phyloP scores from a whole-genome alignment of 1,140 invertebrate genomes.

The Phymastichus coffea region DNA sequence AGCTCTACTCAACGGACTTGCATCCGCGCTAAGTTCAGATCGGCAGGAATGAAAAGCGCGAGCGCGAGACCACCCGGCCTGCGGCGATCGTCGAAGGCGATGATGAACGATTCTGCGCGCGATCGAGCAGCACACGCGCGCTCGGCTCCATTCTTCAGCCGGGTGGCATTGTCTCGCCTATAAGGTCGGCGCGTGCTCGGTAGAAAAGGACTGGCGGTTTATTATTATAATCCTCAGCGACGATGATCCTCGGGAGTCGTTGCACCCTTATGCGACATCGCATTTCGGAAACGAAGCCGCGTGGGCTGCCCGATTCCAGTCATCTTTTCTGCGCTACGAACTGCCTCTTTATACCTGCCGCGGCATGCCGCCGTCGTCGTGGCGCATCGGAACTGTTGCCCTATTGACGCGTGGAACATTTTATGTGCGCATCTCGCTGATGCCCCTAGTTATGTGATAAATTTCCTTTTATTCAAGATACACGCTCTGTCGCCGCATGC shows the following conservation, averaged over 20 bases:
- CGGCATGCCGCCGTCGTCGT: background rate
- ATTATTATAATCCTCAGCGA: slow-evolving; percentile 4
- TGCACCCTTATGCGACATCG: background rate
- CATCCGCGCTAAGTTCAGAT: too few species aligned
- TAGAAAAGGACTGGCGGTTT: background rate
- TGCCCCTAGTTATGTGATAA: background rate
- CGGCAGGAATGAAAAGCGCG: too few species aligned
- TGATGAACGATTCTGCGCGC: too few species aligned
- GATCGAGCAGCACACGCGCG: too few species aligned
- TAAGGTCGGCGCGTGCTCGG: background rate
- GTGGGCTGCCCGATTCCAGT: too few species aligned
- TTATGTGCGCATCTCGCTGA: background rate
- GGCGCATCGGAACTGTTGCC: background rate
- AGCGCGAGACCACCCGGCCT: too few species aligned
- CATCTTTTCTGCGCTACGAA: background rate
- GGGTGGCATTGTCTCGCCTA: too few species aligned
- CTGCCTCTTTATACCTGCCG: background rate
- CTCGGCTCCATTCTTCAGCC: too few species aligned
- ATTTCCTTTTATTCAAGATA: background rate
- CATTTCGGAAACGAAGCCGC: too few species aligned
- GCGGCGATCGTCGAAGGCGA: too few species aligned
- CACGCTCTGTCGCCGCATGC: too few species aligned
- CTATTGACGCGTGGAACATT: background rate
- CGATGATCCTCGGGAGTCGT: background rate
- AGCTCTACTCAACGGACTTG: too few species aligned